Percentiles rank a stretch among this genome's conserved stretches.
Conservation (phyloP, 1,140 invertebrate species). For the Penaeus chinensis region DNA sequence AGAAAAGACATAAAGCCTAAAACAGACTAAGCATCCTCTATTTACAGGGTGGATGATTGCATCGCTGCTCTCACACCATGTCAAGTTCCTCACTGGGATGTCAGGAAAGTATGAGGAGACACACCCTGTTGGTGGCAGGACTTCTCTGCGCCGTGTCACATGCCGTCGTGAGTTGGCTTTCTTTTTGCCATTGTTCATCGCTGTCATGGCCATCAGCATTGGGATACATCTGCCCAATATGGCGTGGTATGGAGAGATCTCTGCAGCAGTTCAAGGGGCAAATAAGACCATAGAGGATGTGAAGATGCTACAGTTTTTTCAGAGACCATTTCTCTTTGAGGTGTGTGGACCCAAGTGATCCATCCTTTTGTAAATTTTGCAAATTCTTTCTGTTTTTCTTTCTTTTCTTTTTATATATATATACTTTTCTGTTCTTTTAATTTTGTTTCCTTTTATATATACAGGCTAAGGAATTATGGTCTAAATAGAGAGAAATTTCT, state of each 20-base stretch:
- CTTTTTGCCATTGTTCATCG: conserved; percentile 8
- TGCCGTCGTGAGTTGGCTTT: conserved; percentile 26
- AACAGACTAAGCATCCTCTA: neutral
- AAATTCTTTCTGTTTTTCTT: too few species aligned
- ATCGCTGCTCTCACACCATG: conserved; percentile 31
- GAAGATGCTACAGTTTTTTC: neutral
- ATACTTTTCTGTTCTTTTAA: too few species aligned
- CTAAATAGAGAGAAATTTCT: too few species aligned
- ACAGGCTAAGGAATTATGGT: too few species aligned
- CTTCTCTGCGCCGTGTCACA: conserved; percentile 35
- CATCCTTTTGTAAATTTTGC: too few species aligned
- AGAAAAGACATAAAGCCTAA: neutral
- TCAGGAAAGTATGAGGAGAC: conserved; percentile 47
- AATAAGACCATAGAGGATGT: conserved; percentile 10
- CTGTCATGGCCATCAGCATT: conserved; percentile 34
- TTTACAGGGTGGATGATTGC: conserved; percentile 41
- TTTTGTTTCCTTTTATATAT: too few species aligned
- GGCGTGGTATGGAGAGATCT: conserved; percentile 11
- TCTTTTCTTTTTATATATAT: too few species aligned
- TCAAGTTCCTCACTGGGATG: conserved; percentile 28
- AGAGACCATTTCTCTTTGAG: conserved; percentile 38
- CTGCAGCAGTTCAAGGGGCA: neutral
- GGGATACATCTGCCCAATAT: conserved; percentile 34
- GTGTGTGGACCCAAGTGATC: neutral
- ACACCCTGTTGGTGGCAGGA: neutral